These are phyloP conservation scores for Chromobotia macracanthus DNA, from an alignment of 2,797 vertebrate genomes.

Conservation along the genomic window DNA sequence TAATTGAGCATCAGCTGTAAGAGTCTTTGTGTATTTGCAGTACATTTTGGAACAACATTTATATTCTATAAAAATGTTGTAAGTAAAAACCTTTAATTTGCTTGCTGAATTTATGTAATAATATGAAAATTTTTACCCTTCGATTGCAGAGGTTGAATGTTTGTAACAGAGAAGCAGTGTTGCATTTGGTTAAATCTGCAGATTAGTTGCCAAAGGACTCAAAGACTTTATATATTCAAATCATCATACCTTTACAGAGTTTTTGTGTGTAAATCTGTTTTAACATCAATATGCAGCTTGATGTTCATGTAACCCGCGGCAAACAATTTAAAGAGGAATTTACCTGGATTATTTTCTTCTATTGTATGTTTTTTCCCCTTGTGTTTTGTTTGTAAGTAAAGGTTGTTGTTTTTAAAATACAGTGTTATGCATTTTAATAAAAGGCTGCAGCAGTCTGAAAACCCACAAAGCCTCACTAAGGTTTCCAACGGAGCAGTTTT, in stretches of 20 bases:
- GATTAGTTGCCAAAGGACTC: constrained; percentile 30
- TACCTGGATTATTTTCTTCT: not conserved
- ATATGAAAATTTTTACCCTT: not conserved
- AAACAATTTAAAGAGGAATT: not conserved
- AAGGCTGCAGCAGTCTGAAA: not conserved
- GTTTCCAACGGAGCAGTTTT: not conserved
- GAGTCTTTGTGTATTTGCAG: constrained; percentile 3
- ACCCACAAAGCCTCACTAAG: not conserved
- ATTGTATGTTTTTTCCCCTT: not conserved
- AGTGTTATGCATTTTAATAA: not conserved
- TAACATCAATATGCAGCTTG: constrained; percentile 21
- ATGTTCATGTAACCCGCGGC: constrained; percentile 7
- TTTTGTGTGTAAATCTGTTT: constrained; percentile 11
- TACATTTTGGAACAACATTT: constrained; percentile 13
- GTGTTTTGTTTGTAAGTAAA: not conserved
- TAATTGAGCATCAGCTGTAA: constrained; percentile 15
- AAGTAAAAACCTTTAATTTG: not conserved
- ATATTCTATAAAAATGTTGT: constrained; percentile 2
- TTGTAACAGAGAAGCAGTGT: not conserved
- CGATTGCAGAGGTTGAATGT: not conserved
- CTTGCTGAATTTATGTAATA: not conserved
- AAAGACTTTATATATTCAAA: constrained; percentile 7
- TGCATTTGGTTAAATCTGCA: not conserved
- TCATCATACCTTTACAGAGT: not conserved
- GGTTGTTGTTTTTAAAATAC: not conserved